phyloP scores from a whole-genome alignment of 2,797 vertebrate species.

The Otolemur crassicaudatus region DNA sequence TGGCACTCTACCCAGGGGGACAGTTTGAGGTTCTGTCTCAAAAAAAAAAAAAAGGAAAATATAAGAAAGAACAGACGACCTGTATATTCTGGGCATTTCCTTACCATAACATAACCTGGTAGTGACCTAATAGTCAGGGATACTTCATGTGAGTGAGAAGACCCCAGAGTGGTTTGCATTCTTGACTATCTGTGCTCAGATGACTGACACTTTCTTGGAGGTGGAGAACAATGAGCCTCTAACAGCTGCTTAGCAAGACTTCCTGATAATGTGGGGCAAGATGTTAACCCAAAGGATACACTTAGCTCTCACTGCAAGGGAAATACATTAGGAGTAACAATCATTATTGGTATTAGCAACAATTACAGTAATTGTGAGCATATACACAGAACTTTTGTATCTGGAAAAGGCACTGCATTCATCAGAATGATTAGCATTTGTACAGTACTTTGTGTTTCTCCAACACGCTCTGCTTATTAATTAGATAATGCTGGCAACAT shows the following conservation, averaged over 20 bases:
- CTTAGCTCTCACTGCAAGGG: conserved; percentile 4
- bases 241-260: background rate
- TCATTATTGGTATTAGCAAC: conserved; percentile 78
- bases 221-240: background rate
- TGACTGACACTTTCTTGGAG: background rate
- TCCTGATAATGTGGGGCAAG: background rate
- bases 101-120: background rate
- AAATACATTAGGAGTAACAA: conserved; percentile 62
- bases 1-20: no score
- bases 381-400: conserved; percentile 72
- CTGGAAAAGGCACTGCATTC: conserved; percentile 70
- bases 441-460: conserved; percentile 72
- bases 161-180: background rate
- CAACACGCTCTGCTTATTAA: conserved; percentile 75
- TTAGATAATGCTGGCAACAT: conserved; percentile 77
- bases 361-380: conserved; percentile 80
- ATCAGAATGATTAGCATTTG: conserved; percentile 76
- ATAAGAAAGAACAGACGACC: background rate
- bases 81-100: background rate
- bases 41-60: background rate
- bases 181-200: background rate
- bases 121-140: background rate
- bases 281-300: conserved; percentile 42
- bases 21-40: no score
- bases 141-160: background rate